phyloP scores from a whole-genome alignment of 2,888 invertebrate genomes.

The Sinelater perroti region DNA sequence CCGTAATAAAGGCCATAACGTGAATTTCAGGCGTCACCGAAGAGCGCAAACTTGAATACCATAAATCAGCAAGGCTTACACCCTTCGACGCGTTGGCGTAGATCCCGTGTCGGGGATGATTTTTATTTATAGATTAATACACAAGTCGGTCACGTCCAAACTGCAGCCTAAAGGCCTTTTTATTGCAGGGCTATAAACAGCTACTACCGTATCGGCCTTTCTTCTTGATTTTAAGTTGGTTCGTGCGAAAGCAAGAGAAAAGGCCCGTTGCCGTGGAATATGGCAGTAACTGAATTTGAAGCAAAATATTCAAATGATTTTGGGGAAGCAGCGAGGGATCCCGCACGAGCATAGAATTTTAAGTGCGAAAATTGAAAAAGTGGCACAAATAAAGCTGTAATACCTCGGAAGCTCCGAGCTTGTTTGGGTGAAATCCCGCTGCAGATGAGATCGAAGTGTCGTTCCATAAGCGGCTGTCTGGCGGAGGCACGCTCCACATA shows the following conservation, averaged over 20 bases:
- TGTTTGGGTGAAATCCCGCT: slow-evolving; percentile 22
- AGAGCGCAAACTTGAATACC: slow-evolving; percentile 10
- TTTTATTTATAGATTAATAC: slow-evolving; percentile 22
- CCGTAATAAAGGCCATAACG: neutral
- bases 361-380: slow-evolving; percentile 20
- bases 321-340: neutral
- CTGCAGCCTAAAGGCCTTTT: slow-evolving; percentile 2
- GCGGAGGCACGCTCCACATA: slow-evolving; percentile 11
- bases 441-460: slow-evolving; percentile 21
- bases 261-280: neutral
- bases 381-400: slow-evolving; percentile 23
- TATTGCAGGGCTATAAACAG: slow-evolving; percentile 1
- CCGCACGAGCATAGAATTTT: slow-evolving; percentile 12
- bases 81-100: slow-evolving; percentile 9
- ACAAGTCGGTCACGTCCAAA: slow-evolving; percentile 17
- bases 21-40: slow-evolving; percentile 6
- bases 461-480: slow-evolving; percentile 14
- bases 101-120: slow-evolving; percentile 6
- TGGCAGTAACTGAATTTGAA: neutral
- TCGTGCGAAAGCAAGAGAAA: neutral
- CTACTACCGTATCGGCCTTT: neutral
- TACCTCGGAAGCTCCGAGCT: slow-evolving; percentile 15
- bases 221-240: too few relatives aligned
- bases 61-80: slow-evolving; percentile 14
- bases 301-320: slow-evolving; percentile 10